Base-by-base conservation (phyloP, 2,888 invertebrate genomes). In the Drosophila falleni region DNA sequence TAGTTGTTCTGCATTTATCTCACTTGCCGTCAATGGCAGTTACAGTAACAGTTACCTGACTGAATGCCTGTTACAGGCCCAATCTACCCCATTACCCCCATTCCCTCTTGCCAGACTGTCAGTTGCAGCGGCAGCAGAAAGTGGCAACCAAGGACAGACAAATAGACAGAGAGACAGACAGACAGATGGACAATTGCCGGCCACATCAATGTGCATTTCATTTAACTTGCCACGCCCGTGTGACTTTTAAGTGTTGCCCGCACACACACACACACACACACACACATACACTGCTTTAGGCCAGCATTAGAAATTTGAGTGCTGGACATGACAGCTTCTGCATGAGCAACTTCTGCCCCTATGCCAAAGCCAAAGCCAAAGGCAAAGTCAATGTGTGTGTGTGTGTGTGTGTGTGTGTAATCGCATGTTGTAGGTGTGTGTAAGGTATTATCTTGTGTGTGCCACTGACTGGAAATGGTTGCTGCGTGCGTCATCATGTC, bases 251-350 rank as follows among this genome's bases (percentile, higher is more conserved):
- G 84, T 89, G 84, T 85, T 85, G 74, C 89, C 87, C 41, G 33
- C 50, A 49, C 53, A 63, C 74, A 53, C 49, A 33, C 64, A 53
- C 64, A 50, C 50, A 49, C 53, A 63, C 74, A 44, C 67, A 44
- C 49, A 19, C 66, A 55, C 55, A 16, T 50, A 9, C 33, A 44
- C 39, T 26, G 54, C 62, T 39, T 69, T 67, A 54, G 72, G 66
- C 79, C 71, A 61, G 74, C 65, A 74, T 80, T 81, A 76, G 81
- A 81, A 73, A 82, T 82, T 80, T 74, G 85, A 82, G 85, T 82
- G 90, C 90, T 90, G 89, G 89, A 89, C 89, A 90, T 90, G 89
- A 89, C 89, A 89, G 87, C 82, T 89, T 89, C 90, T 89, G 90
- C 90, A 84, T 89, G 90, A 86, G 80, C 87, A 81, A 79, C 77